Evolutionary conservation across 53 echinoderm and acorn worm species (phyloP).

Genomic region (Echinarachnius parma): DNA sequence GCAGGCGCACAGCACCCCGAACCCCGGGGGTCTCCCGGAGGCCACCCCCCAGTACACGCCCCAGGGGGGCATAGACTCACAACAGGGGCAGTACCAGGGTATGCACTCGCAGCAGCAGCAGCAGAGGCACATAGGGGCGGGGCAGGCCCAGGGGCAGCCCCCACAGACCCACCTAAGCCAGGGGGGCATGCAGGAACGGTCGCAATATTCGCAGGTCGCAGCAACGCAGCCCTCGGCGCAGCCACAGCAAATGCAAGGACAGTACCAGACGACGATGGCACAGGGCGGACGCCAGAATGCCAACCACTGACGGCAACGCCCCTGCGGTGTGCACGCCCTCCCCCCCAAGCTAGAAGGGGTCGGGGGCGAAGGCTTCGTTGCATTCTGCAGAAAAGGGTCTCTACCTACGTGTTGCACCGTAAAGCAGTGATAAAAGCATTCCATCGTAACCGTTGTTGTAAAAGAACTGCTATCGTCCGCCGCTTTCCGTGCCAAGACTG

Average conservation of each 20-base stretch:
- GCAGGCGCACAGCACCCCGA: conserved; percentile 41
- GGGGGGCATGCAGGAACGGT: neutral
- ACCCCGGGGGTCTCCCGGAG: conserved; percentile 31
- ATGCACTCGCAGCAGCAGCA: conserved; percentile 27
- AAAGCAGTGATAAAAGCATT: too few relatives aligned
- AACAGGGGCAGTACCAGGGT: conserved; percentile 21
- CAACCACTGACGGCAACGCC: conserved; percentile 22
- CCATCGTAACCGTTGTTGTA: too few relatives aligned
- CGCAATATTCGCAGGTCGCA: conserved; percentile 42
- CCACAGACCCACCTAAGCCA: conserved; percentile 11
- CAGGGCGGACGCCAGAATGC: conserved; percentile 2
- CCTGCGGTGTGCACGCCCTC: too few relatives aligned
- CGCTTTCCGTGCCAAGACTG: too few relatives aligned
- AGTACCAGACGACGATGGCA: conserved; percentile 22
- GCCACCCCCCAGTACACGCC: conserved; percentile 26
- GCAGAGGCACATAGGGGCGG: neutral
- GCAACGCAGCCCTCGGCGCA: conserved; percentile 22
- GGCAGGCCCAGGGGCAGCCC: conserved; percentile 8
- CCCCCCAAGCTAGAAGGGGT: too few relatives aligned
- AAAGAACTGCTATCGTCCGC: too few relatives aligned
- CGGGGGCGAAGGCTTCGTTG: neutral
- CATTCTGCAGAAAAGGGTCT: too few relatives aligned
- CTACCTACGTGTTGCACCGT: too few relatives aligned
- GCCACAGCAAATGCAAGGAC: conserved; percentile 1
- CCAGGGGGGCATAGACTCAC: conserved; percentile 26